Conservation (phyloP, 2,888 invertebrate genomes). For the Trichopoda pennipes region DNA sequence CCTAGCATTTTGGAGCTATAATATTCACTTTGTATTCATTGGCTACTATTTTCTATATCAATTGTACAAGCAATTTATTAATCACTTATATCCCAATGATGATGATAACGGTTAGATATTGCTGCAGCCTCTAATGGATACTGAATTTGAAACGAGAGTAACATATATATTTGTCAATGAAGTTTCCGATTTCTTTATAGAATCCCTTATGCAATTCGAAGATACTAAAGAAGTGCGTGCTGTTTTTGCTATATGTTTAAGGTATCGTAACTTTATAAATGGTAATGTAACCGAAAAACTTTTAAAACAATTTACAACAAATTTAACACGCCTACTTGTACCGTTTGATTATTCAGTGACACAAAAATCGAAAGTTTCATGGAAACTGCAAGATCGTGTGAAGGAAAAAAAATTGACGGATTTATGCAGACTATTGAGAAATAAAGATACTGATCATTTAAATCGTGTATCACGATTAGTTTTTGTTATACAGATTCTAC, state of each 20-base stretch:
- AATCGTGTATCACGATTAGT: conserved; percentile 92
- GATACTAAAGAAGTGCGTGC: conserved; percentile 85
- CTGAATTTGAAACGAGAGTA: conserved; percentile 86
- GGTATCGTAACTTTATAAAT: conserved; percentile 87
- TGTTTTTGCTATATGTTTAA: conserved; percentile 91
- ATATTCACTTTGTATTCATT: conserved; percentile 94
- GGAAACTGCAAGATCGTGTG: conserved; percentile 94
- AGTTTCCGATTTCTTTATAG: conserved; percentile 88
- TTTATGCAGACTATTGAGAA: conserved; percentile 87
- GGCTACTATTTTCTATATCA: conserved; percentile 94
- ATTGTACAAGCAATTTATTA: conserved; percentile 91
- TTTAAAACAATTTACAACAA: conserved; percentile 88
- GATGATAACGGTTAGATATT: conserved; percentile 74
- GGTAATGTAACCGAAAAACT: conserved; percentile 89
- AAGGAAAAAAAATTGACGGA: conserved; percentile 85
- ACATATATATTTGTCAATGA: conserved; percentile 92
- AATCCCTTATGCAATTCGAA: conserved; percentile 87
- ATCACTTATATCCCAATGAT: conserved; percentile 81
- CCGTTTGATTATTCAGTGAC: conserved; percentile 86
- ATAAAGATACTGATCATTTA: conserved; percentile 92
- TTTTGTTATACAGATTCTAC: conserved; percentile 86
- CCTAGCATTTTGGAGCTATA: conserved; percentile 93
- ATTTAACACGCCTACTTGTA: conserved; percentile 89
- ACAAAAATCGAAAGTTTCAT: conserved; percentile 88
- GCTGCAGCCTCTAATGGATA: conserved; percentile 66